phyloP scores from a whole-genome alignment of 2,888 invertebrate genomes.

The Punctoribates punctum region DNA sequence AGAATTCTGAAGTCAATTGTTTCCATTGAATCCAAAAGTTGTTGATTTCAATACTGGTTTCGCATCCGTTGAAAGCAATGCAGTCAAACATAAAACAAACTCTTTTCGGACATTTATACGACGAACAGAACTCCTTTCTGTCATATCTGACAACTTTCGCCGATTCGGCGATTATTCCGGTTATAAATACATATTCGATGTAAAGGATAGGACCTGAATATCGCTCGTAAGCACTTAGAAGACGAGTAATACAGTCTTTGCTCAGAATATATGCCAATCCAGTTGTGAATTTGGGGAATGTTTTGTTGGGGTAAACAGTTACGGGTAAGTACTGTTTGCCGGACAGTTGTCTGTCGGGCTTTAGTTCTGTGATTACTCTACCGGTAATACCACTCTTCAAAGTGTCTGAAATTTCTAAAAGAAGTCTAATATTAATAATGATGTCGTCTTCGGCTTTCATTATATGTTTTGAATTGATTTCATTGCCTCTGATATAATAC shows the following conservation, averaged over 20 bases:
- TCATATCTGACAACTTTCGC: neutral
- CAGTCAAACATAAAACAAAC: slow-evolving; percentile 15
- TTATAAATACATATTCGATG: neutral
- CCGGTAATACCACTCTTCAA: neutral
- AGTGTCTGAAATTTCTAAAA: neutral
- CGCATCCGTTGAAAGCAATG: neutral
- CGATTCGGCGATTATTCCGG: neutral
- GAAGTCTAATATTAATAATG: neutral
- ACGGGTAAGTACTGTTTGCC: neutral
- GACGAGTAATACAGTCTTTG: neutral
- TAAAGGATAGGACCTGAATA: neutral
- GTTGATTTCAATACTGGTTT: neutral
- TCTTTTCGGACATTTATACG: neutral
- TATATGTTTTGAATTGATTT: neutral
- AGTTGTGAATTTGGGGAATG: neutral
- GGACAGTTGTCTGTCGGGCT: neutral
- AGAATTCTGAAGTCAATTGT: neutral
- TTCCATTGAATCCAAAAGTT: neutral
- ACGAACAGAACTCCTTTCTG: neutral
- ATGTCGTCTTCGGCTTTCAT: neutral
- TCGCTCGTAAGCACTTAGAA: neutral
- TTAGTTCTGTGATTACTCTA: neutral
- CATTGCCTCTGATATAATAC: neutral
- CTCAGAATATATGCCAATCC: neutral
- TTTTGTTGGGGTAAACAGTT: neutral